phyloP scores from a whole-genome alignment of 2,113 vertebrate genomes.

The Centrocercus urophasianus region DNA sequence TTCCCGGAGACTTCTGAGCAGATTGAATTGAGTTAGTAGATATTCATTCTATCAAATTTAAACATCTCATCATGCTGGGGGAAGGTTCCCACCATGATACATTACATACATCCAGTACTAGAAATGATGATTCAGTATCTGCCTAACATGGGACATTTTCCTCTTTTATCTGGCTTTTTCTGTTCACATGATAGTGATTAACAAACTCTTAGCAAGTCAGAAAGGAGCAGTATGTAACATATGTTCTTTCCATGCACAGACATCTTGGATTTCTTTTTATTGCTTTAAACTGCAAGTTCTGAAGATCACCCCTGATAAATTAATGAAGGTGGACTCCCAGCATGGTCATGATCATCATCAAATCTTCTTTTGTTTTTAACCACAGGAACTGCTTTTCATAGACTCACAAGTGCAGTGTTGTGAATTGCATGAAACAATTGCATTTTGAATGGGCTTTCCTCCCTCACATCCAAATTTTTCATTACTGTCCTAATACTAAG shows the following conservation, averaged over 20 bases:
- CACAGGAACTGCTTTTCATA: neutral
- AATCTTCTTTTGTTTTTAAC: neutral
- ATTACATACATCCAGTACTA: neutral
- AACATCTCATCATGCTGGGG: constrained; percentile 5
- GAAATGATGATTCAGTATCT: neutral
- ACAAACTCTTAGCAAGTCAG: neutral
- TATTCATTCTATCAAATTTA: constrained; percentile 30
- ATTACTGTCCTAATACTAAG: constrained; percentile 16
- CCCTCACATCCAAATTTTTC: constrained; percentile 8
- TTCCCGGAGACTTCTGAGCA: constrained; percentile 41
- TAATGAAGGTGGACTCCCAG: neutral
- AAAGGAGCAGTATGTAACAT: neutral
- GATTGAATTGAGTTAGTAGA: constrained; percentile 46
- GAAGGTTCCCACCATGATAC: neutral
- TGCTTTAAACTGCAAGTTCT: neutral
- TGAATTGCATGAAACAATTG: constrained; percentile 18
- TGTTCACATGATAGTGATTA: neutral
- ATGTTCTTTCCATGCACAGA: neutral
- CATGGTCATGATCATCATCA: neutral
- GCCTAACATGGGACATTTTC: neutral
- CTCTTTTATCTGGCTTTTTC: neutral
- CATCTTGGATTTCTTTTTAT: neutral
- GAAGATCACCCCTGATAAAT: neutral
- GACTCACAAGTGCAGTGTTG: neutral
- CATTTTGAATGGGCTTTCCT: constrained; percentile 52